These are phyloP conservation scores for Drosophila neocordata DNA, from an alignment of 1,140 invertebrate genomes.

Conservation along the genomic window DNA sequence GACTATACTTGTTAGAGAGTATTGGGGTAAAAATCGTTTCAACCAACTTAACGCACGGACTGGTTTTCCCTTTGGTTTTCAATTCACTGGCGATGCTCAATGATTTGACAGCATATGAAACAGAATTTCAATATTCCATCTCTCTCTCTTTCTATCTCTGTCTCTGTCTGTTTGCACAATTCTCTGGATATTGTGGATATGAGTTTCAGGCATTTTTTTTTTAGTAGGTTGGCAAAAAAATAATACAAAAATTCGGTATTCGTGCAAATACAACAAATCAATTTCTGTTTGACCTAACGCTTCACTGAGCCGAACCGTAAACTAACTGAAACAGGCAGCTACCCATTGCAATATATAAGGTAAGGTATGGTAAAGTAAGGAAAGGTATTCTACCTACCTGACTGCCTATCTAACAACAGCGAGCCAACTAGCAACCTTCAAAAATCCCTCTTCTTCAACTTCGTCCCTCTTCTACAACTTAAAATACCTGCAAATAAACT, in stretches of 20 bases:
- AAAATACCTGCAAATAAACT: constrained; percentile 65
- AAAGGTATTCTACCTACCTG: background rate
- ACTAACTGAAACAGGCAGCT: constrained; percentile 52
- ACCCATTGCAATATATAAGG: background rate
- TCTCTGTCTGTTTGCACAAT: too few species aligned
- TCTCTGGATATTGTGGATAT: constrained; percentile 7
- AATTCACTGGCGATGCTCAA: constrained; percentile 2
- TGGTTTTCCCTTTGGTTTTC: constrained; percentile 15
- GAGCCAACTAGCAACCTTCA: background rate
- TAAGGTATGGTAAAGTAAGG: background rate
- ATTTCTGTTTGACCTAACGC: constrained; percentile 74
- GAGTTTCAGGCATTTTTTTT: background rate
- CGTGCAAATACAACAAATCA: constrained; percentile 61
- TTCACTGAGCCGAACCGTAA: constrained; percentile 63
- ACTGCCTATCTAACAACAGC: background rate
- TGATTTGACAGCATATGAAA: constrained; percentile 11
- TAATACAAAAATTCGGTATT: constrained; percentile 32
- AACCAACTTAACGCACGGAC: constrained; percentile 1
- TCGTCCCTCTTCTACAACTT: constrained; percentile 19
- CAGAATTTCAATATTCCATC: constrained; percentile 17
- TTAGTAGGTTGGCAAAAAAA: background rate
- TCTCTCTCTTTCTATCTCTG: too few species aligned
- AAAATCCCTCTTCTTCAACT: background rate
- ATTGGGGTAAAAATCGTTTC: background rate
- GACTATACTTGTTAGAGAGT: background rate